Base-by-base conservation (phyloP, 2,113 vertebrate species). In the Rattus rattus region DNA sequence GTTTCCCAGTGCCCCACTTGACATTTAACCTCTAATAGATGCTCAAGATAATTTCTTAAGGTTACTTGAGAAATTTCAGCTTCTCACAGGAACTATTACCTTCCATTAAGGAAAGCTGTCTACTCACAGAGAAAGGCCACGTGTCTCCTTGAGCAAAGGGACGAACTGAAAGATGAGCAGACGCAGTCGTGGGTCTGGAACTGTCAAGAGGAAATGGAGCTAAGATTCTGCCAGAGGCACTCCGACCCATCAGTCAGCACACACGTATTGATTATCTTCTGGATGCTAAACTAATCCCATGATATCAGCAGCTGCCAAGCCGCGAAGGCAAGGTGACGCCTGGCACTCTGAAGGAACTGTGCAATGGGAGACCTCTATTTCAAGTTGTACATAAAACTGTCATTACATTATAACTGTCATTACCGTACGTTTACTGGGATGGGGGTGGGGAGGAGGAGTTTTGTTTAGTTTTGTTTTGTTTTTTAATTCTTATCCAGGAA, bases 31-130 rank as follows among this genome's bases (percentile, higher is more conserved):
- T 59, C 2, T 94, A 87, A 93, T 49, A 94, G 69, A 88, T 89
- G 73, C 5, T 93, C 70, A 94, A 94, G 96, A 90, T 61, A 76
- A 92, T 95, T 93, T 93, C 92, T 83, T 96, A 92, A 94, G 95
- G 26, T 84, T 80, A 90, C 43, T 47, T 91, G 54, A 65, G 77
- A 92, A 86, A 52, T 96, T 89, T 24, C 52, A 96, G 14, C 56
- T 75, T 88, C n/a, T 56, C 67, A 7, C 3, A 89, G 26, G 49
- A 91, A 87, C 43, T 73, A 33, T 61, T 94, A 84, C 13, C 79
- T 47, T 93, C 96, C 59, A 61, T 96, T 92, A 97, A 90, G 80
- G 49, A 85, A 95, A 90, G 83, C 19, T 59, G 61, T 65, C 94
- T 84, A 49, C 33, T 61, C 30, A 84, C 87, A 70, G 85, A 76